A percentile compares a stretch with the other conserved stretches of the same genome.
Evolutionary conservation across 2,797 vertebrate genomes (phyloP).

Genomic region (Sebastes dallii): DNA sequence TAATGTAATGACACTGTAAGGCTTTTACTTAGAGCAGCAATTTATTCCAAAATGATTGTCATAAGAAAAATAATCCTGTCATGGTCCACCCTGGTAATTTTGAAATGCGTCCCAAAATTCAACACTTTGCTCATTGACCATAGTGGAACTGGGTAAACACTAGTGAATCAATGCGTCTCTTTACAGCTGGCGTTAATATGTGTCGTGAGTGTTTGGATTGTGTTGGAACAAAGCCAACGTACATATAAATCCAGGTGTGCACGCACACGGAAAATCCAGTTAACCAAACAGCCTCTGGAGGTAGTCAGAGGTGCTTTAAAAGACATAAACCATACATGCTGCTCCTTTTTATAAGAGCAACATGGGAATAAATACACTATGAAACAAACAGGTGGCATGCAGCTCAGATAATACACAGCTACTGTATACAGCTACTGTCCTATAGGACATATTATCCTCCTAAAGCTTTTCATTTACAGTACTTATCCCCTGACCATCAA

Average conservation of each 20-base stretch:
- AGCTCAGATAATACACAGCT: not conserved
- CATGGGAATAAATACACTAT: not conserved
- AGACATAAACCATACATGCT: not conserved
- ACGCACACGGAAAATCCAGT: constrained; percentile 13
- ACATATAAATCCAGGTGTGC: constrained; percentile 25
- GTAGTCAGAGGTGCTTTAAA: not conserved
- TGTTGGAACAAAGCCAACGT: constrained; percentile 38
- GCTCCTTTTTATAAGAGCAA: not conserved
- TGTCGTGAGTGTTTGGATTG: constrained; percentile 20
- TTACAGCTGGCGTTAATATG: constrained; percentile 27
- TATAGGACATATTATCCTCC: not conserved
- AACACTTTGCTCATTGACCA: constrained; percentile 43
- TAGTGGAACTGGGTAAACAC: constrained; percentile 39
- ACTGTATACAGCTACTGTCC: no score
- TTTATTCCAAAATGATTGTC: constrained; percentile 25
- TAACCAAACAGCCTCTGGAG: constrained; percentile 2
- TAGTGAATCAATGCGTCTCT: constrained; percentile 55
- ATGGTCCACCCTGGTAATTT: constrained; percentile 1
- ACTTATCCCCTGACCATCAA: not conserved
- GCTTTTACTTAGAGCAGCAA: not conserved
- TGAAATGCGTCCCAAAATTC: constrained; percentile 29
- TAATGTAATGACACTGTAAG: not conserved
- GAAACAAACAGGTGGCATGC: not conserved
- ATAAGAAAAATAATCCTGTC: constrained; percentile 13
- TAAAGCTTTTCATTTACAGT: not conserved